A percentile compares a stretch with the other conserved stretches of the same genome.
These are phyloP conservation scores for Phainopepla nitens DNA, from an alignment of 2,113 vertebrate genomes.

Conservation along the genomic window DNA sequence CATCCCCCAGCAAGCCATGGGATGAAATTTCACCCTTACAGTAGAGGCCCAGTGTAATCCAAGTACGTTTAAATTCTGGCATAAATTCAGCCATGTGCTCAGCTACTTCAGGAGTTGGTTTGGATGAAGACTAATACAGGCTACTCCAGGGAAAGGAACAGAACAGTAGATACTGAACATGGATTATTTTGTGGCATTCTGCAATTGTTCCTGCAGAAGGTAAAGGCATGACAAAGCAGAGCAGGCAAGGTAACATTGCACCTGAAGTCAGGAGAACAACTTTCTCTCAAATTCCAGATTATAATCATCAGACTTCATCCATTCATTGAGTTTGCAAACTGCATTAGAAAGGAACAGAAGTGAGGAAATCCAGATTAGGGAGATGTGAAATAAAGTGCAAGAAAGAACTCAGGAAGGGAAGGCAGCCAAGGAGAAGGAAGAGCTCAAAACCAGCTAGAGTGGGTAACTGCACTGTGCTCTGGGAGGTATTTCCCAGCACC, in stretches of 20 bases:
- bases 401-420: background rate
- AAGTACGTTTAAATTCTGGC: background rate
- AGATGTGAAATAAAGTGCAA: background rate
- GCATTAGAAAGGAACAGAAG: background rate
- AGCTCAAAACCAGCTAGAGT: background rate
- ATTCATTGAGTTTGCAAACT: background rate
- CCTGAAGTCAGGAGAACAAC: background rate
- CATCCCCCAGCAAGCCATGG: background rate
- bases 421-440: background rate
- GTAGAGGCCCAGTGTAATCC: background rate
- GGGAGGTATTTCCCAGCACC: background rate
- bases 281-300: background rate
- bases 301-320: background rate
- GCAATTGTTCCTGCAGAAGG: background rate
- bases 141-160: background rate
- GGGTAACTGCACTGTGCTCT: background rate
- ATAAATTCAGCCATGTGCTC: background rate
- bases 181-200: background rate
- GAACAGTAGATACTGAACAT: background rate
- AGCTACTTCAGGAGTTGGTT: background rate
- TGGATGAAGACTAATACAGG: background rate
- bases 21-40: background rate
- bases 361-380: background rate
- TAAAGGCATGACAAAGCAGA: background rate
- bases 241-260: background rate